Evolutionary conservation across 92 coral and sea anemone genomes (phyloP).

Genomic region (Palythoa caribaeorum): DNA sequence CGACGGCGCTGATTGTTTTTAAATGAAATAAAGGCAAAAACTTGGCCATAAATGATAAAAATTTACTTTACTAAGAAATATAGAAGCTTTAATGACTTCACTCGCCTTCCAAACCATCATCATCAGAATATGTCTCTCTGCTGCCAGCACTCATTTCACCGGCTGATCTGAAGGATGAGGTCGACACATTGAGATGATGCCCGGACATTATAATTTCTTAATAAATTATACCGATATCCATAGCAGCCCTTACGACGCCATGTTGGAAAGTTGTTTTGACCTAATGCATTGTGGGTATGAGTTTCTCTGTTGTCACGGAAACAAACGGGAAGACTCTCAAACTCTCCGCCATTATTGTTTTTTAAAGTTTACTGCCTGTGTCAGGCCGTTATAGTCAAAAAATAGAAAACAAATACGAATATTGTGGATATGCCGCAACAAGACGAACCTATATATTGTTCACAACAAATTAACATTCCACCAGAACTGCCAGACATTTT

Average conservation of each 20-base stretch:
- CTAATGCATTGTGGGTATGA: conserved; percentile 34
- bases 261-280: conserved; percentile 2
- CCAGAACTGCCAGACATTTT: conserved; percentile 98
- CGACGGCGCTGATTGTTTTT: no score
- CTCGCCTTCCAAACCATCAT: conserved; percentile 8
- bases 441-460: conserved; percentile 96
- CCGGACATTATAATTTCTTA: conserved; percentile 4
- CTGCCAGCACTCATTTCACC: conserved; percentile 1
- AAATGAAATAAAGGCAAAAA: no score
- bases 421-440: conserved; percentile 80
- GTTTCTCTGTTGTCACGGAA: conserved; percentile 64
- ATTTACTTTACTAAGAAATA: background rate
- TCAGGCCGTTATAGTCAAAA: background rate
- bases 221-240: conserved; percentile 34
- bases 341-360: conserved; percentile 51
- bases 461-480: conserved; percentile 98
- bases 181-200: conserved; percentile 9
- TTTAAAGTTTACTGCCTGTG: background rate
- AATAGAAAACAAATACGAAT: background rate
- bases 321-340: conserved; percentile 50
- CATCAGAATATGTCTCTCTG: conserved; percentile 13
- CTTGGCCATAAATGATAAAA: no score
- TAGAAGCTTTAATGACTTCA: background rate
- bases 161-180: conserved; percentile 9
- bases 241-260: conserved; percentile 4